phyloP scores from a whole-genome alignment of 1,140 invertebrate genomes.

The Bemisia tabaci region DNA sequence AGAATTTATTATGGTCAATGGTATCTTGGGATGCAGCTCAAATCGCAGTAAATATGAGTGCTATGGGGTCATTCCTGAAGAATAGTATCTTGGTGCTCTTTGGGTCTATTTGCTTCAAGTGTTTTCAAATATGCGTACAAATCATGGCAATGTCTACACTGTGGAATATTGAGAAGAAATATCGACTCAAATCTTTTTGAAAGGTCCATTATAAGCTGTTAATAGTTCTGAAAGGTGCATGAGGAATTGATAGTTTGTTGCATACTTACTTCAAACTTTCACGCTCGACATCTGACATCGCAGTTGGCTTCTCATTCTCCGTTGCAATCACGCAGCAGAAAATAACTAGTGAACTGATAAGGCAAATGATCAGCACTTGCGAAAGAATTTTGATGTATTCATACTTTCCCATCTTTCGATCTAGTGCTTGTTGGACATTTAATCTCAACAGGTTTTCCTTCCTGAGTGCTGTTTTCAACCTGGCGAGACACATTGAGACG shows the following conservation, averaged over 20 bases:
- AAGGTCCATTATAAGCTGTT: background rate
- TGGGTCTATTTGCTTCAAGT: background rate
- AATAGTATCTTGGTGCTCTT: background rate
- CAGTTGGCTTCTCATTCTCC: background rate
- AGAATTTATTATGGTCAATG: too few species aligned
- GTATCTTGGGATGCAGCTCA: too few species aligned
- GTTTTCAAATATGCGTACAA: too few species aligned
- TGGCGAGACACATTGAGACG: background rate
- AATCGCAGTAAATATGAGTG: too few species aligned
- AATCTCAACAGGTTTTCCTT: background rate
- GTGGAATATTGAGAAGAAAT: background rate
- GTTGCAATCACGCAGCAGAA: background rate
- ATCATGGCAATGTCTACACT: too few species aligned
- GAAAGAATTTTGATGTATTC: background rate
- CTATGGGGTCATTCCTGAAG: too few species aligned
- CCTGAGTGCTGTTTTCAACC: background rate
- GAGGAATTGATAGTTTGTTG: background rate
- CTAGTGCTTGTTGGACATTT: background rate
- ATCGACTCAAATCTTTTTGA: too few species aligned
- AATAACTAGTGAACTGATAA: background rate
- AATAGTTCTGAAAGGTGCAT: background rate
- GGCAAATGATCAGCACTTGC: background rate
- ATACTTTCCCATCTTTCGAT: background rate
- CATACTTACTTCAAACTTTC: background rate
- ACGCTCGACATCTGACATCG: background rate